Conservation (phyloP, 2,888 invertebrate genomes). For the Nomada hirtipes region DNA sequence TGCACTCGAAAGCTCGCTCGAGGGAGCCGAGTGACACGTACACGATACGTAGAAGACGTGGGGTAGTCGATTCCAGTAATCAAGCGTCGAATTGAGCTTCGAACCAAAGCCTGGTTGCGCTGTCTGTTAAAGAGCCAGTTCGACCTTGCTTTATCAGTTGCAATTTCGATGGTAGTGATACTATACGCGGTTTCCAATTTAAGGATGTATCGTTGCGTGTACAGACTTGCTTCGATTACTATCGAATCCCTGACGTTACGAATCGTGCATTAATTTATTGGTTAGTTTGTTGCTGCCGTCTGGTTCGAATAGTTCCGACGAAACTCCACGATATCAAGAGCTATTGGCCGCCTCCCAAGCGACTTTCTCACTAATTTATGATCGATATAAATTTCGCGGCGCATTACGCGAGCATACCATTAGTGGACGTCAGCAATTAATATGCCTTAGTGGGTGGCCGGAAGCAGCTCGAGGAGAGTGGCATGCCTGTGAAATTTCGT, state of each 20-base stretch:
- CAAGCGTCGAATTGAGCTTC: conserved; percentile 30
- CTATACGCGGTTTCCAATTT: no score
- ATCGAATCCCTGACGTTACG: not conserved
- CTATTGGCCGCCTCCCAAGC: conserved; percentile 41
- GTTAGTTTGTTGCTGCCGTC: not conserved
- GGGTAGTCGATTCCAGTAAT: conserved; percentile 49
- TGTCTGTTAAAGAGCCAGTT: conserved; percentile 14
- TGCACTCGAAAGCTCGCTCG: conserved; percentile 55
- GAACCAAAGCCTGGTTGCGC: conserved; percentile 10
- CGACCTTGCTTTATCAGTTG: not conserved
- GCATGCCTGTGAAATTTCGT: conserved; percentile 5
- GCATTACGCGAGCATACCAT: conserved; percentile 59
- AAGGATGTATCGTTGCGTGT: no score
- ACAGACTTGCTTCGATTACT: no score
- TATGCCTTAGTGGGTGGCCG: conserved; percentile 62
- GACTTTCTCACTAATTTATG: conserved; percentile 58
- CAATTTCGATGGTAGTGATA: no score
- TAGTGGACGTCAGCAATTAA: conserved; percentile 69
- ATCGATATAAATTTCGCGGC: conserved; percentile 62
- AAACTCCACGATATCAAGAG: conserved; percentile 29
- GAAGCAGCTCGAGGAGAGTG: conserved; percentile 21
- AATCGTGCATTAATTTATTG: not conserved
- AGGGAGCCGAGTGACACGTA: conserved; percentile 45
- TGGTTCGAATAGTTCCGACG: not conserved
- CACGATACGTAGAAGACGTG: conserved; percentile 13